Conservation (phyloP, 2,888 invertebrate genomes). For the Oscheius sp. region DNA sequence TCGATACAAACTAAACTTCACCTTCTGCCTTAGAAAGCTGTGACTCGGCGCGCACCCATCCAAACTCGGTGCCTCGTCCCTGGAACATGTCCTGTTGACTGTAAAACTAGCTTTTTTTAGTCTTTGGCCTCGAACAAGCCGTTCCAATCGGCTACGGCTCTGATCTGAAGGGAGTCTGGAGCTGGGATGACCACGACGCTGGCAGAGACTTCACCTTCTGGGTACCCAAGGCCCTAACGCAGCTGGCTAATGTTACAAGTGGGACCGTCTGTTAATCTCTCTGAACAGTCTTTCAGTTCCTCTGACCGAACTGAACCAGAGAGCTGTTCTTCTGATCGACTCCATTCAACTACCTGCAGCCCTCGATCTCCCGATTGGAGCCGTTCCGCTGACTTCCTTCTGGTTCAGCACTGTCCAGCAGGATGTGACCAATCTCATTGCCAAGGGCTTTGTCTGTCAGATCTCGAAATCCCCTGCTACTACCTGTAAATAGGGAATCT, state of each 20-base stretch:
- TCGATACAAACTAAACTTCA: too few species aligned
- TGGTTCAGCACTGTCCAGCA: conserved; percentile 6
- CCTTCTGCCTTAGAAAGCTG: background rate
- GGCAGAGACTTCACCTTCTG: background rate
- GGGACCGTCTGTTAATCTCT: too few species aligned
- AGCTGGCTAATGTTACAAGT: background rate
- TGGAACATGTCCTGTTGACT: background rate
- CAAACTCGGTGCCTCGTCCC: background rate
- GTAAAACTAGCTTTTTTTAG: background rate
- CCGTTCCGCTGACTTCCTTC: conserved; percentile 7
- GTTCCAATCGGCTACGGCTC: conserved; percentile 13
- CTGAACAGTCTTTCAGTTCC: conserved; percentile 1
- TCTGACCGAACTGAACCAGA: background rate
- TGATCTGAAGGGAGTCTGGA: background rate
- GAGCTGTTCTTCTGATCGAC: conserved; percentile 3
- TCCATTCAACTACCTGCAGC: too few species aligned
- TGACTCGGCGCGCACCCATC: background rate
- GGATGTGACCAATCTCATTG: conserved; percentile 8
- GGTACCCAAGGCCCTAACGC: background rate
- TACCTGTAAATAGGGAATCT: too few species aligned
- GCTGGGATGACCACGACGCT: conserved; percentile 7
- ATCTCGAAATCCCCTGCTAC: background rate
- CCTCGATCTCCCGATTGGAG: too few species aligned
- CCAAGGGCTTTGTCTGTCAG: conserved; percentile 4
- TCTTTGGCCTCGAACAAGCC: background rate